Evolutionary conservation across 2,888 invertebrate species (phyloP).

Genomic region (Callyntrura guangdongensis): DNA sequence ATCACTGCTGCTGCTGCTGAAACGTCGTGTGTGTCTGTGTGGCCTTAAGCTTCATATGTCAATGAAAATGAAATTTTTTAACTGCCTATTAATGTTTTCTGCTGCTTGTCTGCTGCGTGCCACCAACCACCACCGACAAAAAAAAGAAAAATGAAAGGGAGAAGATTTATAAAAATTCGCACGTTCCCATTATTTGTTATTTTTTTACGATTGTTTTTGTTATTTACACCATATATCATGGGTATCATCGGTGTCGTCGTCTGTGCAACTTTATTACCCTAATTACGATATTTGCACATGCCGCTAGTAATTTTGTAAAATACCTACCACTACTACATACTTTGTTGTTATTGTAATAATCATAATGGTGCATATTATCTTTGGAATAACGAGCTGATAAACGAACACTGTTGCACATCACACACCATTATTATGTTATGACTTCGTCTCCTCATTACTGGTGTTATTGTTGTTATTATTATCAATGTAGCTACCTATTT

Average conservation of each 20-base stretch:
- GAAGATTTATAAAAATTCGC: slow-evolving; percentile 52
- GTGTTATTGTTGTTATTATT: slow-evolving; percentile 9
- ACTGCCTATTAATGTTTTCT: too few species aligned
- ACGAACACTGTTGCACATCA: slow-evolving; percentile 8
- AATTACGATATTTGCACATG: slow-evolving; percentile 18
- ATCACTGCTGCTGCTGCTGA: background rate
- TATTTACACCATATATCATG: background rate
- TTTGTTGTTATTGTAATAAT: background rate
- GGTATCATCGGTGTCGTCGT: background rate
- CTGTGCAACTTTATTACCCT: background rate
- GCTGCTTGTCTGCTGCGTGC: too few species aligned
- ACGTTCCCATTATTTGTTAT: slow-evolving; percentile 67
- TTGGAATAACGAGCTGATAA: slow-evolving; percentile 38
- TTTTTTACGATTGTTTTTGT: too few species aligned
- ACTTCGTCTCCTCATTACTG: background rate
- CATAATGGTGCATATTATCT: background rate
- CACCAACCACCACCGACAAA: background rate
- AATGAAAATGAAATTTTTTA: slow-evolving; percentile 18
- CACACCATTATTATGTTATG: background rate
- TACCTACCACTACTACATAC: background rate
- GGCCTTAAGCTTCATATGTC: background rate
- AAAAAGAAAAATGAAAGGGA: slow-evolving; percentile 57
- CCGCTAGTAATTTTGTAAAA: background rate
- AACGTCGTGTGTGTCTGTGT: background rate
- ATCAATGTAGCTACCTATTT: background rate